Percentiles rank a stretch among this genome's conserved stretches.
Evolutionary conservation across 2,888 invertebrate genomes (phyloP).

Genomic region (Ephialtes manifestator): DNA sequence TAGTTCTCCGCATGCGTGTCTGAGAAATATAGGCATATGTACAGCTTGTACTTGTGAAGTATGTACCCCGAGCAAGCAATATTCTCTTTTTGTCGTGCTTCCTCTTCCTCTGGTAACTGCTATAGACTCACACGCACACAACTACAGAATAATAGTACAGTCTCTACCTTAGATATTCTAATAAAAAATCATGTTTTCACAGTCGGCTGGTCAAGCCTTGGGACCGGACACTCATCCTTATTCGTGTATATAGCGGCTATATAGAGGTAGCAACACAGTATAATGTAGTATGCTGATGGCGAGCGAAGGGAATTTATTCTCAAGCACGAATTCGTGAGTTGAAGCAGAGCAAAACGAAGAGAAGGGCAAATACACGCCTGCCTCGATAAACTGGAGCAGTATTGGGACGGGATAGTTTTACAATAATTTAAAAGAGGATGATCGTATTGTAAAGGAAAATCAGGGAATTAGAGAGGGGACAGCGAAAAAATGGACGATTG

Average conservation of each 20-base stretch:
- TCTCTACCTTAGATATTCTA: conserved; percentile 33
- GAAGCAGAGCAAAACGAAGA: conserved; percentile 22
- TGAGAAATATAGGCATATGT: conserved; percentile 14
- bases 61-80: conserved; percentile 16
- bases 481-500: no score
- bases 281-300: conserved; percentile 49
- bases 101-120: conserved; percentile 7
- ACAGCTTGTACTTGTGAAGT: conserved; percentile 27
- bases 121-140: not conserved
- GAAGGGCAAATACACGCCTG: conserved; percentile 24
- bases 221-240: conserved; percentile 61
- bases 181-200: conserved; percentile 58
- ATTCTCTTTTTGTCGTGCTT: conserved; percentile 33
- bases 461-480: no score
- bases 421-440: not conserved
- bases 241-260: conserved; percentile 44
- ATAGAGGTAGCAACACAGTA: conserved; percentile 28
- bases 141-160: conserved; percentile 10
- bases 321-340: conserved; percentile 63
- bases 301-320: conserved; percentile 61
- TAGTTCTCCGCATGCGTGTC: not conserved
- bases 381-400: not conserved
- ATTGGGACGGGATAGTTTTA: not conserved
- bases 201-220: conserved; percentile 59
- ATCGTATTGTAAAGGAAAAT: no score